Evolutionary conservation across 2,888 invertebrate genomes (phyloP), one percentile per base, ranked within the genome.

Genomic region (Stramonita haemastoma): DNA sequence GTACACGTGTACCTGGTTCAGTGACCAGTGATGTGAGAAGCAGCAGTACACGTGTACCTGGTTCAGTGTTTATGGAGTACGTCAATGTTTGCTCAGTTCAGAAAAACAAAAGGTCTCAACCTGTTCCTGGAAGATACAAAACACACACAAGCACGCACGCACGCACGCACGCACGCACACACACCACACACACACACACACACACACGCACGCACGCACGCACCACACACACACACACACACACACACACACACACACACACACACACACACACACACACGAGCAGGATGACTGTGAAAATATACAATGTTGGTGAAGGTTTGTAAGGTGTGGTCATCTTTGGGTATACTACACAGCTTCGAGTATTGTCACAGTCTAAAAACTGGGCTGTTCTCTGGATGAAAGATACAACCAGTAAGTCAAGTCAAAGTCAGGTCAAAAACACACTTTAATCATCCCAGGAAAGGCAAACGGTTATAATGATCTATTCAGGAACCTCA

Each of bases 201-300:
- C 29, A 77, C 77, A 32, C 29, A 77, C 77, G 29, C 29, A 77
- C 77, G 29, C 29, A 77, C 77, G 17, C 29, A 77, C 77, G 17
- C 29, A 77, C 77, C 5, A 26, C 36, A 36, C 19, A 36, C 36
- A 36, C 19, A 36, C 79, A 81, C 36, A 19, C 79, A 81, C 36
- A 81, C 81, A 36, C 36, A 36, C 36, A 36, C 15, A 36, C 81
- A 81, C 36, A 36, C 81, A 81, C 36, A n/a, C 36, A 36, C 36
- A n/a, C 81, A 36, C 36, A 36, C 81, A 84, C 56, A 26, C 84
- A 84, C 26, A 29, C 84, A 56, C 84, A 19, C 84, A 57, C 84
- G 17, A 56, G 13, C 46, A 26, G 22, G n/a, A n/a, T 77, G 77
- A 13, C 19, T 17, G 26, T n/a, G n/a, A 22, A n/a, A 26, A 77